These are phyloP conservation scores for Cephus cinctus DNA, from an alignment of 1,140 invertebrate species.

Conservation along the genomic window DNA sequence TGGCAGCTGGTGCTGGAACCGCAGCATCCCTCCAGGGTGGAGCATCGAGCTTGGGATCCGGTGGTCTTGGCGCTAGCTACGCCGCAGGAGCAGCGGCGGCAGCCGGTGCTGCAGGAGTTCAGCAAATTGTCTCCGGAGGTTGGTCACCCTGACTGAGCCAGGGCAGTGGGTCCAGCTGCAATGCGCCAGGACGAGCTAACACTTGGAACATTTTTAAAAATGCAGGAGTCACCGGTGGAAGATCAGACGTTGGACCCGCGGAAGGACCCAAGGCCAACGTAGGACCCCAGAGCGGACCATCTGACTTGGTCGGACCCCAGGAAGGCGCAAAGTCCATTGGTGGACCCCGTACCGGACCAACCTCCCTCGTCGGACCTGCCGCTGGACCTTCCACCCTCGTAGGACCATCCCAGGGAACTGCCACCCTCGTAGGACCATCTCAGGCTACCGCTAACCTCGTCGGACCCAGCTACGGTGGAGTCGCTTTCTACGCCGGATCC, in stretches of 20 bases:
- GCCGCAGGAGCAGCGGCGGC: conserved; percentile 53
- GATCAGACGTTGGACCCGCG: conserved; percentile 55
- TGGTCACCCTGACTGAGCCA: conserved; percentile 16
- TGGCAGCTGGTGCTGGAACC: conserved; percentile 52
- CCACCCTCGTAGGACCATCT: conserved; percentile 50
- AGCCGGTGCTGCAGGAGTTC: conserved; percentile 52
- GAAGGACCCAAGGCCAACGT: conserved; percentile 56
- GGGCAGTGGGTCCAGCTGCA: neutral
- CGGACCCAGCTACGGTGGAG: conserved; percentile 52
- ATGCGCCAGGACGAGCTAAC: neutral
- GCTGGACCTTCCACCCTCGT: conserved; percentile 52
- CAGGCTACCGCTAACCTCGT: conserved; percentile 52
- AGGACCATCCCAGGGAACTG: conserved; percentile 51
- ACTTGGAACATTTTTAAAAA: neutral
- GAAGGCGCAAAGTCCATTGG: conserved; percentile 53
- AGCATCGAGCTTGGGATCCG: conserved; percentile 53
- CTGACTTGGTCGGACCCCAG: conserved; percentile 53
- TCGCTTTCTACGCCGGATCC: conserved; percentile 51
- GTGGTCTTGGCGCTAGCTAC: conserved; percentile 53
- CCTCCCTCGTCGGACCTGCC: conserved; percentile 53
- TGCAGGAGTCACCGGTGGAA: conserved; percentile 49
- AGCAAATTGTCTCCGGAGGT: conserved; percentile 55
- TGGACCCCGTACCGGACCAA: conserved; percentile 53
- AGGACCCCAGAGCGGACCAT: conserved; percentile 53
- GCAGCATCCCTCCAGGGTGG: conserved; percentile 52